phyloP scores from a whole-genome alignment of 2,797 vertebrate species.

The Notolabrus celidotus region DNA sequence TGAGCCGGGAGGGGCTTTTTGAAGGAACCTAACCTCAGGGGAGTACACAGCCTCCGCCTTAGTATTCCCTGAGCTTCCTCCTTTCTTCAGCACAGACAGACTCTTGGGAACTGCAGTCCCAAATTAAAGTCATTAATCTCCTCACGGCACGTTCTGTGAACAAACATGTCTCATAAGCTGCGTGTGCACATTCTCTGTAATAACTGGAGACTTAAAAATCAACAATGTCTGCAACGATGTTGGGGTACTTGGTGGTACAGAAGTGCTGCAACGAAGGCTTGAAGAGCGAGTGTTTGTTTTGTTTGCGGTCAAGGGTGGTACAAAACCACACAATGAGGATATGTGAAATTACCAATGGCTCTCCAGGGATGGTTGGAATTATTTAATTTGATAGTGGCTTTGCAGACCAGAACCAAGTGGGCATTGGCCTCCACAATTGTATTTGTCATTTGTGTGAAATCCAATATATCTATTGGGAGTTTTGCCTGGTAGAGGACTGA shows the following conservation, averaged over 20 bases:
- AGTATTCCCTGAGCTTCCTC: conserved; percentile 43
- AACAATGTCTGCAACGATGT: conserved; percentile 43
- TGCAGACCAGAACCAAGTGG: conserved; percentile 13
- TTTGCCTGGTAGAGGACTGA: conserved; percentile 44
- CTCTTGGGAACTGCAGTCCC: conserved; percentile 62
- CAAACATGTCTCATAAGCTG: conserved; percentile 63
- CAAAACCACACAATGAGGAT: conserved; percentile 47
- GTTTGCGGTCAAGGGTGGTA: conserved; percentile 35
- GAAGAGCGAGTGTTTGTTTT: conserved; percentile 39
- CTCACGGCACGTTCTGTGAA: conserved; percentile 53
- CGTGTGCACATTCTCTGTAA: conserved; percentile 42
- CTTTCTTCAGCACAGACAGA: conserved; percentile 25
- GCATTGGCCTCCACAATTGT: conserved; percentile 30
- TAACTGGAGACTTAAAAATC: conserved; percentile 50
- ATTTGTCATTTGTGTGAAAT: conserved; percentile 63
- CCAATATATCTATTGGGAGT: conserved; percentile 57
- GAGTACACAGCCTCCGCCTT: conserved; percentile 40
- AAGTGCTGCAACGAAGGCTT: conserved; percentile 6
- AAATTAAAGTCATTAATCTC: conserved; percentile 75
- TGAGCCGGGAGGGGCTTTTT: conserved; percentile 26
- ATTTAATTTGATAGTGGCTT: conserved; percentile 59
- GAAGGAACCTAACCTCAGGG: conserved; percentile 37
- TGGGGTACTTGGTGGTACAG: conserved; percentile 14
- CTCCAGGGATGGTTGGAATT: conserved; percentile 50
- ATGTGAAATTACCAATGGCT: conserved; percentile 37